Evolutionary conservation across 2,113 vertebrate genomes (phyloP).

Genomic region (Heliornis fulica): DNA sequence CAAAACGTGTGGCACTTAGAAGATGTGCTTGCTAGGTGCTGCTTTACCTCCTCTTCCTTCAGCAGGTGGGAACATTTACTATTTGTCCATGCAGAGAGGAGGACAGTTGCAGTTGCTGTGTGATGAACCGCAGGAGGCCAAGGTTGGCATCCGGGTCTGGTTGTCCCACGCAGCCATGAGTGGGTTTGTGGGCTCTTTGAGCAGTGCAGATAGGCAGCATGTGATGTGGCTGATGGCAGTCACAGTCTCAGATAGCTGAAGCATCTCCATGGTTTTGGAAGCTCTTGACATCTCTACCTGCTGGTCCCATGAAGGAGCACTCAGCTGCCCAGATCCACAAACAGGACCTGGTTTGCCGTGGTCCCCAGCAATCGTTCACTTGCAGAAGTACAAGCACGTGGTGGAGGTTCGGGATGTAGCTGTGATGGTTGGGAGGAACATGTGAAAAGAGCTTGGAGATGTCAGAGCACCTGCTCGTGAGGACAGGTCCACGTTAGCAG

Average conservation of each 20-base stretch:
- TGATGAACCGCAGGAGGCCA: neutral
- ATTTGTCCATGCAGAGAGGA: neutral
- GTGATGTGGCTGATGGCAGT: rapidly evolving
- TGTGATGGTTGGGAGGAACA: neutral
- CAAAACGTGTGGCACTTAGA: neutral
- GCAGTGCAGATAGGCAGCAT: neutral
- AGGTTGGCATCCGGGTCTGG: neutral
- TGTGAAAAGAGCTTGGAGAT: conserved; percentile 51
- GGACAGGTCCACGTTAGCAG: conserved; percentile 35
- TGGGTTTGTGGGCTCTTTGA: neutral
- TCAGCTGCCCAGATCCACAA: neutral
- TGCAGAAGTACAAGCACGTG: neutral
- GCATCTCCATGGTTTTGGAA: rapidly evolving
- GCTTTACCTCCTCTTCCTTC: neutral
- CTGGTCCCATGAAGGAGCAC: rapidly evolving
- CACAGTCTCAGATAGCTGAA: neutral
- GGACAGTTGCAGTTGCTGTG: neutral
- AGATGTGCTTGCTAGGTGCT: neutral
- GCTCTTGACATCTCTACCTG: neutral
- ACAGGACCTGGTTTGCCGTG: rapidly evolving
- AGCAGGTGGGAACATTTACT: neutral
- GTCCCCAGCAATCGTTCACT: neutral
- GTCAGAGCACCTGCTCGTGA: conserved; percentile 41
- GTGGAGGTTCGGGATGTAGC: neutral
- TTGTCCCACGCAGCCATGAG: neutral